These are phyloP conservation scores for Drosophila longiperda DNA, from an alignment of 2,888 invertebrate genomes.

Conservation along the genomic window DNA sequence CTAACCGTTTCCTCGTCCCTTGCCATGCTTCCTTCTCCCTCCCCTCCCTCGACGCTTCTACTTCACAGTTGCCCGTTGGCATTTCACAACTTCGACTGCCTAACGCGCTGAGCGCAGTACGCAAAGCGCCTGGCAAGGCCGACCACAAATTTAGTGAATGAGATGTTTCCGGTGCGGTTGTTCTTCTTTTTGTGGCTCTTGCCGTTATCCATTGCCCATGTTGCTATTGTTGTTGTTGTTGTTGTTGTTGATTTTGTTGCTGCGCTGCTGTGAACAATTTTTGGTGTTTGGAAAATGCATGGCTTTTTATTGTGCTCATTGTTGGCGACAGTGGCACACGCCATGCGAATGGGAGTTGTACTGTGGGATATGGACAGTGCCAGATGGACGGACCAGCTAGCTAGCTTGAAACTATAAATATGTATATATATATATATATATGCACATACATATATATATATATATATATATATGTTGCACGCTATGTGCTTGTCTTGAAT, in stretches of 20 bases:
- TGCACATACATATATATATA: background rate
- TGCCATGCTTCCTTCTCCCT: constrained; percentile 6
- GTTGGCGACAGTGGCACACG: constrained; percentile 65
- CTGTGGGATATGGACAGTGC: constrained; percentile 20
- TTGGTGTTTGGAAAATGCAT: constrained; percentile 81
- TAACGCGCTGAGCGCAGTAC: constrained; percentile 52
- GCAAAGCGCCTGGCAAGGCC: constrained; percentile 64
- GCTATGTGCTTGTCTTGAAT: constrained; percentile 52
- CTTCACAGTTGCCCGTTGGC: constrained; percentile 59
- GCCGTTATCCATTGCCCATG: constrained; percentile 19
- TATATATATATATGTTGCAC: constrained; percentile 1
- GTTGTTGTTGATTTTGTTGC: constrained; percentile 33
- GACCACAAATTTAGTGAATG: constrained; percentile 83
- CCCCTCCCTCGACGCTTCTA: constrained; percentile 5
- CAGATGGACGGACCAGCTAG: constrained; percentile 36
- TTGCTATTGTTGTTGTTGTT: constrained; percentile 19
- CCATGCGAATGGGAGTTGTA: constrained; percentile 42
- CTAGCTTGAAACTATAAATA: constrained; percentile 45
- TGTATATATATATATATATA: background rate
- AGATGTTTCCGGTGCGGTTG: constrained; percentile 82
- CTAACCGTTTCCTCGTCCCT: constrained; percentile 6
- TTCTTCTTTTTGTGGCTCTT: constrained; percentile 51
- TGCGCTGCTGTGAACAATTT: constrained; percentile 69
- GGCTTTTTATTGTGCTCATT: constrained; percentile 79
- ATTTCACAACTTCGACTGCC: constrained; percentile 80